Evolutionary conservation across 2,113 vertebrate genomes (phyloP), one percentile per base, ranked within the genome.

Genomic region (Tetrao urogallus): DNA sequence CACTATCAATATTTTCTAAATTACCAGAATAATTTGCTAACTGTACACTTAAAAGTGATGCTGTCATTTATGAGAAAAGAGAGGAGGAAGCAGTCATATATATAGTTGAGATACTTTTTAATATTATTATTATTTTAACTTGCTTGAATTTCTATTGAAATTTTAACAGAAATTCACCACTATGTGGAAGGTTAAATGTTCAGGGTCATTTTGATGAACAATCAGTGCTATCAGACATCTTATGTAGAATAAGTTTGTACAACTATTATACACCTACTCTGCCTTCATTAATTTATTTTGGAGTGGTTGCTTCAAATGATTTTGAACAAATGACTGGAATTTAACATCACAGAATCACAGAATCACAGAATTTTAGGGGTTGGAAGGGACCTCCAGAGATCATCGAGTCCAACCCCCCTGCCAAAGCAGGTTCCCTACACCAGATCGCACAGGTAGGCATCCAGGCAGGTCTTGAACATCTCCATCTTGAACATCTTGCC

Each of bases 401-500:
- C n/a, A n/a, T n/a, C n/a, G n/a, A n/a, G n/a, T n/a, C n/a, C n/a
- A n/a, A n/a, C n/a, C n/a, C n/a, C n/a, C n/a, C n/a, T n/a, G n/a
- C n/a, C n/a, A n/a, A n/a, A n/a, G n/a, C n/a, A n/a, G n/a, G n/a
- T n/a, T n/a, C n/a, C n/a, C n/a, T n/a, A n/a, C n/a, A n/a, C n/a
- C n/a, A n/a, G n/a, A n/a, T n/a, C n/a, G n/a, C n/a, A n/a, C n/a
- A n/a, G n/a, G n/a, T n/a, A n/a, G n/a, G n/a, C n/a, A n/a, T n/a
- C n/a, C n/a, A n/a, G n/a, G n/a, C n/a, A n/a, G n/a, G n/a, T n/a
- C n/a, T n/a, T n/a, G n/a, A n/a, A n/a, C n/a, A n/a, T n/a, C n/a
- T n/a, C n/a, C n/a, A n/a, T n/a, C n/a, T n/a, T n/a, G n/a, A 87
- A 88, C 43, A 80, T 79, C 58, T 60, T 50, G 24, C 63, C 91